Percentiles rank a stretch among this genome's conserved stretches.
These are phyloP conservation scores for Megaceryle torquata DNA, from an alignment of 2,113 vertebrate species.

Conservation along the genomic window DNA sequence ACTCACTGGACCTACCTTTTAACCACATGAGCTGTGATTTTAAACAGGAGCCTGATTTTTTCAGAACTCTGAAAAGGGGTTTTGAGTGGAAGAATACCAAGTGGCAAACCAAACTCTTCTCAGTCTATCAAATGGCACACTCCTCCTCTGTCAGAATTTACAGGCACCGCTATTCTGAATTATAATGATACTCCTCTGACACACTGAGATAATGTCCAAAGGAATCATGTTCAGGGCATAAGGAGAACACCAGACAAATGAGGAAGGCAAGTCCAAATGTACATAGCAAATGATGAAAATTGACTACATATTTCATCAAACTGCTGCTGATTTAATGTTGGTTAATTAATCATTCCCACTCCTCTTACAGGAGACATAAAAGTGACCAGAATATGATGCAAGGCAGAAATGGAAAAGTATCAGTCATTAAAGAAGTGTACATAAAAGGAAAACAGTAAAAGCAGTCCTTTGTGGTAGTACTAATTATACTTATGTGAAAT, in stretches of 20 bases:
- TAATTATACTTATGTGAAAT: slow-evolving; percentile 40
- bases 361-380: slow-evolving; percentile 23
- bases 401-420: slow-evolving; percentile 36
- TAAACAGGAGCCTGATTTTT: background rate
- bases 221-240: background rate
- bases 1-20: background rate
- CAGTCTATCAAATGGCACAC: background rate
- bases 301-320: slow-evolving; percentile 58
- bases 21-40: background rate
- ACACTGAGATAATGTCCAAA: slow-evolving; percentile 44
- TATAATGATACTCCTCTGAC: background rate
- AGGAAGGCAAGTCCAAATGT: slow-evolving; percentile 5
- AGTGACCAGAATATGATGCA: slow-evolving; percentile 28
- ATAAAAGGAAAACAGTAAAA: slow-evolving; percentile 31
- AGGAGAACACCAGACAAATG: slow-evolving; percentile 50
- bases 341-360: slow-evolving; percentile 60
- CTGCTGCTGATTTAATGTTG: slow-evolving; percentile 24
- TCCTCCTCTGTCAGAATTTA: background rate
- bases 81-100: background rate
- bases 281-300: slow-evolving; percentile 47
- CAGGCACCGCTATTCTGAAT: background rate
- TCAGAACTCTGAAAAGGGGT: background rate
- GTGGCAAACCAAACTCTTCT: background rate
- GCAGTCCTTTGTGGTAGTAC: slow-evolving; percentile 23
- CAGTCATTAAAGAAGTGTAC: slow-evolving; percentile 29